Conservation (phyloP, 1,140 invertebrate species). For the Vanessa atalanta region DNA sequence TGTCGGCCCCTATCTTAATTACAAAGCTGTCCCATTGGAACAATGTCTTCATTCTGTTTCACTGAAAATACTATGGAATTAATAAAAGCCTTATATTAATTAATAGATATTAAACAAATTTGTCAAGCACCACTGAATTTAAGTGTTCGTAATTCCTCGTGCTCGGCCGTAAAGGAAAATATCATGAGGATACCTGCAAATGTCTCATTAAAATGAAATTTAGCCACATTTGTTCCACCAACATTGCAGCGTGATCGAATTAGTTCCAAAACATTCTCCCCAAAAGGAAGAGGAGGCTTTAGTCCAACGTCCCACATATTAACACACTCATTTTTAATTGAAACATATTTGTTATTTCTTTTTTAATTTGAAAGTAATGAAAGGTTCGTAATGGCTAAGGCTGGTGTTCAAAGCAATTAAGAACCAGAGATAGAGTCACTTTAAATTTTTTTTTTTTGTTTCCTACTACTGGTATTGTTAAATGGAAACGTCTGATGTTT, state of each 20-base stretch:
- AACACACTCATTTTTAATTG: too few species aligned
- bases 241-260: too few species aligned
- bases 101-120: neutral
- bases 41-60: conserved; percentile 28
- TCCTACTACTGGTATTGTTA: neutral
- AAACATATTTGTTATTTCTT: neutral
- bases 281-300: too few species aligned
- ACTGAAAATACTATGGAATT: conserved; percentile 1
- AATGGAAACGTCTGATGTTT: conserved; percentile 2
- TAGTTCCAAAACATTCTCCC: too few species aligned
- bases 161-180: too few species aligned
- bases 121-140: too few species aligned
- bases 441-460: neutral
- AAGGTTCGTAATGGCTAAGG: neutral
- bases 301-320: too few species aligned
- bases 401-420: neutral
- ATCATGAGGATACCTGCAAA: too few species aligned
- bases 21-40: conserved; percentile 28
- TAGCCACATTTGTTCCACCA: too few species aligned
- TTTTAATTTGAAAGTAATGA: neutral
- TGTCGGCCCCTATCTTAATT: conserved; percentile 30
- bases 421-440: neutral
- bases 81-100: neutral
- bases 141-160: too few species aligned
- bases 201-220: too few species aligned